Evolutionary conservation across 2,888 invertebrate species (phyloP).

Genomic region (Eristalis pertinax): DNA sequence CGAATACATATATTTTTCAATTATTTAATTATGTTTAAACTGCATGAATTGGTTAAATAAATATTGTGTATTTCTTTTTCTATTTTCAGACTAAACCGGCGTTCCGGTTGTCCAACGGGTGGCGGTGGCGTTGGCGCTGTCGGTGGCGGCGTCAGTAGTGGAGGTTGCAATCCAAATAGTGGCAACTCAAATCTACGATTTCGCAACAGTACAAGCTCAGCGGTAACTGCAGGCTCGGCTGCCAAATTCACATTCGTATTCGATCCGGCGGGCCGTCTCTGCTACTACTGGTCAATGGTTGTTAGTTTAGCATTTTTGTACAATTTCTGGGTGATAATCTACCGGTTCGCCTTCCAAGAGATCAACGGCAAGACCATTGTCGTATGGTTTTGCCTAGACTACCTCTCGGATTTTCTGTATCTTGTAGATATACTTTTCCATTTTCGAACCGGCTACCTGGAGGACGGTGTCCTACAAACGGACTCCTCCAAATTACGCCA

Average conservation of each 20-base stretch:
- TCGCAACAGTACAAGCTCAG: conserved; percentile 74
- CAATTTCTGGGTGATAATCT: conserved; percentile 99
- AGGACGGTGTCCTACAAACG: conserved; percentile 98
- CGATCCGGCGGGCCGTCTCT: conserved; percentile 97
- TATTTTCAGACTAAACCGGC: conserved; percentile 73
- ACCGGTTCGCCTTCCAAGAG: conserved; percentile 99
- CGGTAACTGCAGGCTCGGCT: conserved; percentile 77
- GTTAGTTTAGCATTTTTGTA: conserved; percentile 97
- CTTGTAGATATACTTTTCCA: conserved; percentile 98
- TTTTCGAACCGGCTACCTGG: conserved; percentile 97
- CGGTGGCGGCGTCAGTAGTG: not conserved
- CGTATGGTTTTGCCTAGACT: conserved; percentile 98
- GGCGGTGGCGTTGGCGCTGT: conserved; percentile 15
- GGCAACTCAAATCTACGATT: conserved; percentile 74
- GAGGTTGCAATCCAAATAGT: conserved; percentile 44
- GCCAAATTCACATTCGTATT: conserved; percentile 96
- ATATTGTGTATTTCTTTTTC: not conserved
- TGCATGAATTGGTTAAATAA: no score
- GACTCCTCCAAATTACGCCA: conserved; percentile 95
- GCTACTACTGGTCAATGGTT: conserved; percentile 98
- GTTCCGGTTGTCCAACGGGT: conserved; percentile 73
- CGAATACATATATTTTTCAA: no score
- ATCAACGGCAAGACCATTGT: conserved; percentile 95
- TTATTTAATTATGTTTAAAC: no score
- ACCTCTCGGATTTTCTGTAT: conserved; percentile 97